Conservation (phyloP, 2,888 invertebrate genomes). For the Callyntrura sp. region DNA sequence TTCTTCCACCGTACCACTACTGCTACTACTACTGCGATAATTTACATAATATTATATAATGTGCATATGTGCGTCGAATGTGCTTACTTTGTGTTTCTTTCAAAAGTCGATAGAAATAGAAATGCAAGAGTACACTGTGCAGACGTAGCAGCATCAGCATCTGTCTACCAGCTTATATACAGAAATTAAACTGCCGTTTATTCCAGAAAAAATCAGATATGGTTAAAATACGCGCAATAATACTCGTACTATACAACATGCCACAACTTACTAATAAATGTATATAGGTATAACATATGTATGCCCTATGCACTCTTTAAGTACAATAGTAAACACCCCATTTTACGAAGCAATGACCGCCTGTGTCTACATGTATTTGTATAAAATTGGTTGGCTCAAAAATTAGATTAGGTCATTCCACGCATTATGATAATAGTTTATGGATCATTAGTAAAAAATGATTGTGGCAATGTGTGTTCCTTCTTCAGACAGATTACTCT, state of each 20-base stretch:
- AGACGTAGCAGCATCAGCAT: slow-evolving; percentile 1
- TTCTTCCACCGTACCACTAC: not conserved
- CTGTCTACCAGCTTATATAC: slow-evolving; percentile 4
- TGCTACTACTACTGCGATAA: not conserved
- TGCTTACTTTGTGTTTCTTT: not conserved
- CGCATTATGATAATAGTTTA: slow-evolving; percentile 74
- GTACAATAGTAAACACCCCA: slow-evolving; percentile 1
- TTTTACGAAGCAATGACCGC: not conserved
- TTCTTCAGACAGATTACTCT: slow-evolving; percentile 53
- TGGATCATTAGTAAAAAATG: slow-evolving; percentile 77
- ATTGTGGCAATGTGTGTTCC: slow-evolving; percentile 68
- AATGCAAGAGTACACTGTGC: not conserved
- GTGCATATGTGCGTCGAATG: not conserved
- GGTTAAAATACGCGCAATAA: slow-evolving; percentile 21
- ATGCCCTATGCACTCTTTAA: too few species aligned
- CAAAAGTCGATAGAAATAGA: not conserved
- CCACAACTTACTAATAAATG: slow-evolving; percentile 3
- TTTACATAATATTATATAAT: slow-evolving; percentile 33
- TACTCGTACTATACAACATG: not conserved
- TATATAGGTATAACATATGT: too few species aligned
- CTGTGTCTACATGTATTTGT: not conserved
- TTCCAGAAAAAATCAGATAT: slow-evolving; percentile 28
- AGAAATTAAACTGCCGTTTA: slow-evolving; percentile 40
- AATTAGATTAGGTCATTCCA: slow-evolving; percentile 65
- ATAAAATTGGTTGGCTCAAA: slow-evolving; percentile 27